Conservation (phyloP, 2,113 vertebrate genomes). For the Heteronetta atricapilla region DNA sequence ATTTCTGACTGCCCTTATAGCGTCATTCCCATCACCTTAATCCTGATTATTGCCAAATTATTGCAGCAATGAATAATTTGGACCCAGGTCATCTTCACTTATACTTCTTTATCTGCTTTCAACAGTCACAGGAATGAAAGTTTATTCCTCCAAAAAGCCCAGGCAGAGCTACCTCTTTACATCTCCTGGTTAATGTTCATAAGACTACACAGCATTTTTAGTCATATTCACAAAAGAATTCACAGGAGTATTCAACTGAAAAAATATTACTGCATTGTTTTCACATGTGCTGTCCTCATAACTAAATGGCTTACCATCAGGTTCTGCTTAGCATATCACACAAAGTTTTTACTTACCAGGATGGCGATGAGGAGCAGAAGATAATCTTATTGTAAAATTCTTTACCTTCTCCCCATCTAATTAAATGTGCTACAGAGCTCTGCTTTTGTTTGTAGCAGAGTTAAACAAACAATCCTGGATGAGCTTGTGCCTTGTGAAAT, state of each 20-base stretch:
- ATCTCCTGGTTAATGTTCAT: not conserved
- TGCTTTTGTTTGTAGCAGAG: not conserved
- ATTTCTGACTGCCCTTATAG: not conserved
- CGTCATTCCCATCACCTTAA: not conserved
- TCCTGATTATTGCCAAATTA: not conserved
- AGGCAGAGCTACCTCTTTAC: not conserved
- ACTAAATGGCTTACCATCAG: not conserved
- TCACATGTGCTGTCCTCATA: not conserved
- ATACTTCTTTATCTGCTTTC: not conserved
- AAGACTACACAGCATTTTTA: not conserved
- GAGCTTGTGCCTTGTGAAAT: not conserved
- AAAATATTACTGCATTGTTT: not conserved
- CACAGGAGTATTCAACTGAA: not conserved
- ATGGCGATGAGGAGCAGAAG: not conserved
- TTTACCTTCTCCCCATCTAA: not conserved
- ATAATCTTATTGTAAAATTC: slow-evolving; percentile 34
- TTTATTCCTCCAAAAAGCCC: not conserved
- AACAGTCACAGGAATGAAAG: not conserved
- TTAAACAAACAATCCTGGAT: not conserved
- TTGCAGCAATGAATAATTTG: not conserved
- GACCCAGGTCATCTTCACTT: not conserved
- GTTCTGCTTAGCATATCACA: not conserved
- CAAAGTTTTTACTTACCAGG: not conserved
- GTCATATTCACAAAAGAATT: not conserved
- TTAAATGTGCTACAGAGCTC: not conserved